These are phyloP conservation scores for Ameiurus melas DNA, from an alignment of 2,113 vertebrate species.

Conservation along the genomic window DNA sequence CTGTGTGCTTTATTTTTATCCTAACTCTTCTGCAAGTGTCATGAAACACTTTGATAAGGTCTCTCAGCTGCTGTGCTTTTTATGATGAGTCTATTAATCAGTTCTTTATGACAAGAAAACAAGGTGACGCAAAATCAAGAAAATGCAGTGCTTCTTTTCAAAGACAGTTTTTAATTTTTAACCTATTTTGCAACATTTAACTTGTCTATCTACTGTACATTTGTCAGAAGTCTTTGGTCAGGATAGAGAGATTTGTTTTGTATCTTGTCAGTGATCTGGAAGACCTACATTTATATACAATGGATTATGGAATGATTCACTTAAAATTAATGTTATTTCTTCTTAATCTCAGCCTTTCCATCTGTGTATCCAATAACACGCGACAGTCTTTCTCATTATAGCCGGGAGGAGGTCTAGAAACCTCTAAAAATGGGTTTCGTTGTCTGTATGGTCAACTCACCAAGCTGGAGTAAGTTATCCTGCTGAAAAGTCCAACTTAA, in stretches of 20 bases:
- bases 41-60: constrained; percentile 32
- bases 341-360: not conserved
- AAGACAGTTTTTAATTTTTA: not conserved
- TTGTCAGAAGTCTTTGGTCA: not conserved
- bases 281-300: not conserved
- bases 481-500: not conserved
- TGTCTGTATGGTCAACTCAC: not conserved
- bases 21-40: constrained; percentile 29
- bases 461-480: not conserved
- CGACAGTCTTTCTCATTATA: not conserved
- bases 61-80: constrained; percentile 1
- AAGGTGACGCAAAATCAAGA: not conserved
- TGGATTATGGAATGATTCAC: not conserved
- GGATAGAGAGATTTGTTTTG: not conserved
- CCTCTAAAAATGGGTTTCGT: not conserved
- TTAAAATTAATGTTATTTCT: not conserved
- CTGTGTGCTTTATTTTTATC: constrained; percentile 27
- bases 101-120: not conserved
- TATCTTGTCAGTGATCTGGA: not conserved
- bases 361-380: not conserved
- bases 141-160: not conserved
- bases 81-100: not conserved
- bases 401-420: not conserved
- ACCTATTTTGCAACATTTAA: not conserved
- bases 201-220: not conserved